phyloP scores from a whole-genome alignment of 35 echinoderm and acorn worm species.

The Diadema setosum region DNA sequence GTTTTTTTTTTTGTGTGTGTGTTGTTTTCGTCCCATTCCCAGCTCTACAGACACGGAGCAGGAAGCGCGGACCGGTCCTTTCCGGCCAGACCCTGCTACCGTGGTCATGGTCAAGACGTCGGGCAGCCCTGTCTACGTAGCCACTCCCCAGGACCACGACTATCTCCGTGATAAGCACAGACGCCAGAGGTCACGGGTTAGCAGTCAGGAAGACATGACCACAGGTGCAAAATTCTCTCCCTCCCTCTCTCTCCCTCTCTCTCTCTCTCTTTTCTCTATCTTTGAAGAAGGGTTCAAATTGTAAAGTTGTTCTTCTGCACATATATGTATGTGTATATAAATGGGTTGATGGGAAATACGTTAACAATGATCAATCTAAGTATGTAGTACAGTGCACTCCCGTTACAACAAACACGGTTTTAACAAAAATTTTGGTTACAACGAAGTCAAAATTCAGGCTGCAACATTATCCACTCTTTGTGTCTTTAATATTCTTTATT shows the following conservation, averaged over 20 bases:
- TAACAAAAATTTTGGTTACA: too few relatives aligned
- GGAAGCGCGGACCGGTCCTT: background rate
- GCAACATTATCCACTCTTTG: too few relatives aligned
- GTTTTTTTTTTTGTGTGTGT: too few relatives aligned
- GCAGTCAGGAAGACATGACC: constrained; percentile 32
- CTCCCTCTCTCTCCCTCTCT: background rate
- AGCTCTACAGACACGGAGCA: constrained; percentile 66
- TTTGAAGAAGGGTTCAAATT: background rate
- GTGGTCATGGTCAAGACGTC: background rate
- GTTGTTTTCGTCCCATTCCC: too few relatives aligned
- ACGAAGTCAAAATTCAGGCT: too few relatives aligned
- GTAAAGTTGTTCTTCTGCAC: background rate
- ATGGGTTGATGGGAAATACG: too few relatives aligned
- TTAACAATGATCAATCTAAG: too few relatives aligned
- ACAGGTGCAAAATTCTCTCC: background rate
- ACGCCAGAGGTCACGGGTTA: constrained; percentile 3
- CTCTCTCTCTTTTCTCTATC: background rate
- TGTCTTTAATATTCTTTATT: too few relatives aligned
- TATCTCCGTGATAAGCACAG: constrained; percentile 25
- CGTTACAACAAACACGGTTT: too few relatives aligned
- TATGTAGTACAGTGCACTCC: too few relatives aligned
- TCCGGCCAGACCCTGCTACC: background rate
- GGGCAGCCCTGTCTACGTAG: constrained; percentile 47
- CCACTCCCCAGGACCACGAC: constrained; percentile 72
- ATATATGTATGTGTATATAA: background rate